Conservation (phyloP, 2,888 invertebrate species). For the Ethmia dodecea region DNA sequence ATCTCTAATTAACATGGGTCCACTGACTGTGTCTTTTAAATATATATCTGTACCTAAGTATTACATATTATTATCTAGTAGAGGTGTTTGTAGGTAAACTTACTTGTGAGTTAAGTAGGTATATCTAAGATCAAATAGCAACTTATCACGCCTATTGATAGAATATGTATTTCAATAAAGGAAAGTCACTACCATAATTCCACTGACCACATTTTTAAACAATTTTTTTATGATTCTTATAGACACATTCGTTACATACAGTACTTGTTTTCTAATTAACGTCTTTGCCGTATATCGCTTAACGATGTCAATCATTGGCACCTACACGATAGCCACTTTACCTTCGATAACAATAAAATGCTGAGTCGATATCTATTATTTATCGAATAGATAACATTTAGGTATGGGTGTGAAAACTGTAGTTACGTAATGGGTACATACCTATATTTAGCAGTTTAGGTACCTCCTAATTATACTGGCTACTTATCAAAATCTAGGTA, state of each 20-base stretch:
- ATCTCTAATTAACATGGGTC: no score
- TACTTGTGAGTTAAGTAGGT: background rate
- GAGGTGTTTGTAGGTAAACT: conserved; percentile 4
- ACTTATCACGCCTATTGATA: no score
- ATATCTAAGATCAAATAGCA: no score
- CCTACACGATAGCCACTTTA: background rate
- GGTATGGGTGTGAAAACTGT: conserved; percentile 16
- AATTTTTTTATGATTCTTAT: no score
- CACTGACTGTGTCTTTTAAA: no score
- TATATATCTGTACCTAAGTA: background rate
- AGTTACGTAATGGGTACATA: conserved; percentile 25
- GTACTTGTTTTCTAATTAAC: no score
- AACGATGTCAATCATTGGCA: no score
- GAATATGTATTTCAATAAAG: no score
- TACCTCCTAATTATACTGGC: background rate
- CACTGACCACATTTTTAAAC: no score
- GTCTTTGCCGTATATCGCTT: no score
- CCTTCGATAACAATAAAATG: conserved; percentile 32
- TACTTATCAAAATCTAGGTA: background rate
- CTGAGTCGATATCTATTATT: conserved; percentile 41
- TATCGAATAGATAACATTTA: conserved; percentile 54
- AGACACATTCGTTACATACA: no score
- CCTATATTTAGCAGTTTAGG: background rate
- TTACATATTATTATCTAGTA: background rate
- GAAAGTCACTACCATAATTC: no score